Percentiles rank a stretch among this genome's conserved stretches.
phyloP scores from a whole-genome alignment of 2,888 invertebrate genomes.

The Pristionchus maxplancki region DNA sequence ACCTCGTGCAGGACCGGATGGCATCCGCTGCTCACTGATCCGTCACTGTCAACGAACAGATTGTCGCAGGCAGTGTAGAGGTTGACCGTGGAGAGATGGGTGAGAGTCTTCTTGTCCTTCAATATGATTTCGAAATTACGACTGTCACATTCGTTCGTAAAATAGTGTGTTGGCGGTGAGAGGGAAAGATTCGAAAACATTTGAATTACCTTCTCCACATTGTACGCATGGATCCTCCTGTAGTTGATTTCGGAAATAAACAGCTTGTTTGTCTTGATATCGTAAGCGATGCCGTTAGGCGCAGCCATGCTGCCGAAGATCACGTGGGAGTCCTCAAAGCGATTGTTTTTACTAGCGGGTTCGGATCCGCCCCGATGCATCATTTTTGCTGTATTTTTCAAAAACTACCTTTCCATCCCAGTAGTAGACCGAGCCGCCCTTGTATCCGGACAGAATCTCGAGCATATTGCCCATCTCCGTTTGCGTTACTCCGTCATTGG shows the following conservation, averaged over 20 bases:
- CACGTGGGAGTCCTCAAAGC: constrained; percentile 53
- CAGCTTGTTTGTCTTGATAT: constrained; percentile 56
- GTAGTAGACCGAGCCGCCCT: constrained; percentile 60
- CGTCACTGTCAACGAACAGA: not conserved
- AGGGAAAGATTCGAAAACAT: too few species aligned
- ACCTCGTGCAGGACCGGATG: constrained; percentile 39
- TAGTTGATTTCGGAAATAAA: constrained; percentile 60
- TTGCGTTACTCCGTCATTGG: constrained; percentile 63
- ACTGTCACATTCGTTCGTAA: too few species aligned
- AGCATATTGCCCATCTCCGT: constrained; percentile 55
- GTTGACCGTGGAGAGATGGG: constrained; percentile 15
- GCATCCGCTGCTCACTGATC: constrained; percentile 46
- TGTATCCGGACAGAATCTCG: constrained; percentile 57
- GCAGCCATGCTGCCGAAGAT: constrained; percentile 52
- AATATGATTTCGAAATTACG: not conserved
- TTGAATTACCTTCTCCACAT: constrained; percentile 52
- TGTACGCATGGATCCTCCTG: constrained; percentile 57
- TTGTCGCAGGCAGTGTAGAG: constrained; percentile 35
- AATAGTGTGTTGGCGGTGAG: too few species aligned
- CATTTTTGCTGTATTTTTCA: too few species aligned
- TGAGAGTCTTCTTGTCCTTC: constrained; percentile 16
- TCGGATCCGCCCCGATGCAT: too few species aligned
- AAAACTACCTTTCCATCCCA: constrained; percentile 59
- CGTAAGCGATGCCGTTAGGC: constrained; percentile 63
- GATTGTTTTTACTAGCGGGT: too few species aligned